A percentile compares a stretch with the other conserved stretches of the same genome.
Evolutionary conservation across 2,888 invertebrate species (phyloP).

Genomic region (Drosophila glabriapex): DNA sequence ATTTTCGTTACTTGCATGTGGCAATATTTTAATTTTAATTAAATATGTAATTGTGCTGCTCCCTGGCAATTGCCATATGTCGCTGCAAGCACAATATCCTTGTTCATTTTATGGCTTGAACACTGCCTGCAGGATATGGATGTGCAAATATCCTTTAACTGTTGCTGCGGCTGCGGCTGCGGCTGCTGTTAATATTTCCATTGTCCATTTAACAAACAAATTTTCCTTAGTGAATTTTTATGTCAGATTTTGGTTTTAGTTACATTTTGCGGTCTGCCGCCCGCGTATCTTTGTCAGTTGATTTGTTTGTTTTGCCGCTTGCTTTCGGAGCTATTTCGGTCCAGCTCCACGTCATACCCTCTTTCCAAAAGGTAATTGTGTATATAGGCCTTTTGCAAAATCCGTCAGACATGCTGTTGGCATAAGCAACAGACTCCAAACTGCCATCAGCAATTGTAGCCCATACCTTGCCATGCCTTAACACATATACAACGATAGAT

Average conservation of each 20-base stretch:
- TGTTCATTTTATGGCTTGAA: conserved; percentile 10
- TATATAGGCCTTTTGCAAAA: not conserved
- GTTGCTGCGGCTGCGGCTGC: not conserved
- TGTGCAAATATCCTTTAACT: conserved; percentile 9
- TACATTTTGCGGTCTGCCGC: conserved; percentile 46
- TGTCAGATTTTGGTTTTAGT: conserved; percentile 47
- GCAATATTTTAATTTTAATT: conserved; percentile 14
- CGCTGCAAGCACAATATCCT: conserved; percentile 3
- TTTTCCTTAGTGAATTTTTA: conserved; percentile 65
- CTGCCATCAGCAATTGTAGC: not conserved
- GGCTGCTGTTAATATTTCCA: conserved; percentile 58
- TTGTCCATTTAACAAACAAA: conserved; percentile 67
- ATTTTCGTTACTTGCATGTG: conserved; percentile 9
- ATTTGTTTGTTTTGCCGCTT: conserved; percentile 29
- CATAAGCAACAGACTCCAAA: not conserved
- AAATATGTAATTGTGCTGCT: not conserved
- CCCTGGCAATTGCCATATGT: conserved; percentile 5
- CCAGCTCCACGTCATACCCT: not conserved
- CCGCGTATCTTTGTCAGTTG: conserved; percentile 36
- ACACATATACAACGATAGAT: too few relatives aligned
- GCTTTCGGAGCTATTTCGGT: not conserved
- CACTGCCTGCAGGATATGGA: conserved; percentile 7
- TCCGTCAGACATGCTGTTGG: not conserved
- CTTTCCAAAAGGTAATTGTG: not conserved
- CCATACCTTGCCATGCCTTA: not conserved